Evolutionary conservation across 2,797 vertebrate genomes (phyloP).

Genomic region (Myotis myotis): DNA sequence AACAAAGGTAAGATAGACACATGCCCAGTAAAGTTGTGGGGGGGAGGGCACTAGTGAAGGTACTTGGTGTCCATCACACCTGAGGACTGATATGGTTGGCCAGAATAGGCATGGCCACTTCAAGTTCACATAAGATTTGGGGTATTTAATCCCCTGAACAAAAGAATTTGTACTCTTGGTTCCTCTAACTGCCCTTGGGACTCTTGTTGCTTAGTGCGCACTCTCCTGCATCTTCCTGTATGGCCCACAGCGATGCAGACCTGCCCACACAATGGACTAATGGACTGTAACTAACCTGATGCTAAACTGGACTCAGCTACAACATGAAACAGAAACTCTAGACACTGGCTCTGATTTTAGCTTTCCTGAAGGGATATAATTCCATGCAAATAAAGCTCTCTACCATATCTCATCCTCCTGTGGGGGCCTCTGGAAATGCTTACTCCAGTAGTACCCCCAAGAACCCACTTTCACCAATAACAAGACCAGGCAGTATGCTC

Average conservation of each 20-base stretch:
- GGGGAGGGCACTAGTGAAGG: background rate
- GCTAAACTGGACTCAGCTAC: background rate
- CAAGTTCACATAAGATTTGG: background rate
- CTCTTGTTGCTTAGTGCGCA: background rate
- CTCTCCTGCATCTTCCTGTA: background rate
- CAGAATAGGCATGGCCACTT: background rate
- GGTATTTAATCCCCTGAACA: background rate
- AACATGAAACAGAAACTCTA: background rate
- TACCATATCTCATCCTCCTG: background rate
- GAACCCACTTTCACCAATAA: background rate
- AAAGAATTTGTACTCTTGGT: background rate
- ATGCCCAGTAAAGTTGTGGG: background rate
- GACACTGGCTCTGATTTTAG: background rate
- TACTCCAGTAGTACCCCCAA: background rate
- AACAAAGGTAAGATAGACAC: background rate
- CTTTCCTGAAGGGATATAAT: background rate
- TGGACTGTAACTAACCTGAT: background rate
- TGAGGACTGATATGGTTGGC: background rate
- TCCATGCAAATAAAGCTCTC: background rate
- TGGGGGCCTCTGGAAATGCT: background rate
- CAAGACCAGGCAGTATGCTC: background rate
- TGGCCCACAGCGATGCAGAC: background rate
- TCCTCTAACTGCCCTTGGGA: background rate
- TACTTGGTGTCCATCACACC: background rate
- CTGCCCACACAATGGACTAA: background rate